Evolutionary conservation across 2,113 vertebrate species (phyloP).

Genomic region (Scomber japonicus): DNA sequence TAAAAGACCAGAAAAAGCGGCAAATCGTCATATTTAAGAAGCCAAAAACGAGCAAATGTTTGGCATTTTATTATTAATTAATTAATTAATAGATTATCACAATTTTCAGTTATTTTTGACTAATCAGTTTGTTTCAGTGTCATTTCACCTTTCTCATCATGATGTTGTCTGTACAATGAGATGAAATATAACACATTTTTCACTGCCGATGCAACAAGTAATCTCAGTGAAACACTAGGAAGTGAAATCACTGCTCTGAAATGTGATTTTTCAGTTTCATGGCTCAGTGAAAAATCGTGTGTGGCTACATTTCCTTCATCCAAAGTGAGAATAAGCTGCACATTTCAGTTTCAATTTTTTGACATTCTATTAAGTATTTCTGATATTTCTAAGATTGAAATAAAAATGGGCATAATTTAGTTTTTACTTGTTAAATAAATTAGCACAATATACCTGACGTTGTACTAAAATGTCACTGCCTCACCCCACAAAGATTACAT

Average conservation of each 20-base stretch:
- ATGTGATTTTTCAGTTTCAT: not conserved
- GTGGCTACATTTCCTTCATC: not conserved
- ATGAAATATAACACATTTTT: not conserved
- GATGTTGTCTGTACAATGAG: not conserved
- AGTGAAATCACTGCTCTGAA: not conserved
- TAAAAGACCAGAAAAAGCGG: not conserved
- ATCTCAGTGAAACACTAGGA: slow-evolving; percentile 11
- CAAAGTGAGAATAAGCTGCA: slow-evolving; percentile 4
- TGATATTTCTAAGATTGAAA: not conserved
- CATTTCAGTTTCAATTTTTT: not conserved
- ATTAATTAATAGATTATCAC: not conserved
- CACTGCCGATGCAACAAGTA: not conserved
- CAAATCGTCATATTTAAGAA: not conserved
- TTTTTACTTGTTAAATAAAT: not conserved
- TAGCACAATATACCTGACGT: slow-evolving; percentile 3
- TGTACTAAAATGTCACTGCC: slow-evolving; percentile 34
- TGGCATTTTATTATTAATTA: not conserved
- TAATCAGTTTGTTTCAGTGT: not conserved
- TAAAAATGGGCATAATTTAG: not conserved
- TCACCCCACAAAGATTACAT: slow-evolving; percentile 21
- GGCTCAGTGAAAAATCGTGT: no score
- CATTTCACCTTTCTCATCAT: no score
- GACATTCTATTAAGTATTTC: not conserved
- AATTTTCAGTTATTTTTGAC: not conserved
- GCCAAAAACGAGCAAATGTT: not conserved